Percentiles rank a stretch among this genome's conserved stretches.
These are phyloP conservation scores for Euleptes europaea DNA, from an alignment of 2,113 vertebrate species.

Conservation along the genomic window DNA sequence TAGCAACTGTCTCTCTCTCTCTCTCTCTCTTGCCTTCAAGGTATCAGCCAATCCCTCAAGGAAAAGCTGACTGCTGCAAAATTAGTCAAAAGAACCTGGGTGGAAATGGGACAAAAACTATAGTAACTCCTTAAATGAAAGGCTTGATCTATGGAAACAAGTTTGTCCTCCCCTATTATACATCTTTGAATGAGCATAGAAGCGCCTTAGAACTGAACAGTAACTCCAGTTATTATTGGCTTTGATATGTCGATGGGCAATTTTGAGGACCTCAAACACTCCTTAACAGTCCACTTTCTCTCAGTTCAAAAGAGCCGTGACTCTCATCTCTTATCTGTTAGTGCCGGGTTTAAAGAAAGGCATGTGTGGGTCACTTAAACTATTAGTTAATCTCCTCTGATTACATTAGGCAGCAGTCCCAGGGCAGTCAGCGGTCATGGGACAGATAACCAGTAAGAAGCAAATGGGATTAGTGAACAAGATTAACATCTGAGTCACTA, in stretches of 20 bases:
- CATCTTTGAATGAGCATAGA: too few relatives aligned
- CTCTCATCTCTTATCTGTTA: neutral
- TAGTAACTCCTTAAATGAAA: neutral
- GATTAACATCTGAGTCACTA: conserved; percentile 7
- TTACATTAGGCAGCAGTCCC: neutral
- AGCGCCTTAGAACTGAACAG: too few relatives aligned
- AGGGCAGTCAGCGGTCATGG: neutral
- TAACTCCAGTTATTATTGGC: neutral
- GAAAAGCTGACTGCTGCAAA: conserved; percentile 43
- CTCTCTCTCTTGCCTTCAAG: conserved; percentile 27
- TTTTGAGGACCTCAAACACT: neutral
- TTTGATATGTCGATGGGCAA: neutral
- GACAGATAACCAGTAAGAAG: neutral
- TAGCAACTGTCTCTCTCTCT: conserved; percentile 45
- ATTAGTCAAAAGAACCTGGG: conserved; percentile 32
- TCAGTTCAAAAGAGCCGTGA: neutral
- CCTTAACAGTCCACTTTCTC: neutral
- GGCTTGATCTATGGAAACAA: conserved; percentile 16
- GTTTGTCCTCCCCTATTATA: neutral
- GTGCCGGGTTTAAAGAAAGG: neutral
- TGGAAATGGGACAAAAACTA: conserved; percentile 43
- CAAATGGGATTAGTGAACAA: neutral
- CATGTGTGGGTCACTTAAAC: conserved; percentile 3
- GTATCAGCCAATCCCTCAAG: conserved; percentile 40
- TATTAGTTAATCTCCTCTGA: neutral